Base-by-base conservation (phyloP, 1,140 invertebrate species). In the Theocolax elegans region DNA sequence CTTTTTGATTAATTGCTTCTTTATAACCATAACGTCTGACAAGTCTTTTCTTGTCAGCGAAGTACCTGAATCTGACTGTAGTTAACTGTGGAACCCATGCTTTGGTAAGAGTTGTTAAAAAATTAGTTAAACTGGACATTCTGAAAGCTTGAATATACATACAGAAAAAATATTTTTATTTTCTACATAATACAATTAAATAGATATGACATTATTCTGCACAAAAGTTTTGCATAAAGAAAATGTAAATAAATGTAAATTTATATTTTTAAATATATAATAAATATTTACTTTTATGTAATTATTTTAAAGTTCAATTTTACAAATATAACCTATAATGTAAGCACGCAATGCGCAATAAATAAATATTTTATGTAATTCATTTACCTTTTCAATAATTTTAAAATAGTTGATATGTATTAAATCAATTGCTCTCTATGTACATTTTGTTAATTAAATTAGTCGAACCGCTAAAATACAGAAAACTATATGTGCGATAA, bases 21-120 rank as follows among this genome's bases (percentile, higher is more conserved):
- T 90, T 79, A 73, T 93, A 94, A 8, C 93, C 93, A 83, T 91
- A 89, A 64, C 92, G 85, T 65, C 90, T 84, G 19, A 92, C 25
- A 0, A 91, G 72, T 10, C 89, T 90, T 15, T 89, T 89, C 81
- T 90, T 92, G 19, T 94, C 90, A 13, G 89, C 89, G 77, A 91
- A 88, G 78, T 93, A 94, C 56, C 91, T 82, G 75, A 86, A 88
- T 17, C 91, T 83, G 0, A 89, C 85, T 19, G 78, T 40, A 0
- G 74, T 86, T 35, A 87, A 13, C 75, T 87, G 84, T 10, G 87
- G 87, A 6, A 72, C 72, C 80, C 82, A 86, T 19, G 48, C 29
- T 15, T 58, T 74, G 3, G 72, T 23, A 3, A 56, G 49, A 23
- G 60, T 35, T 1, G 60, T 64, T 13, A 77, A 49, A 17, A 73